Evolutionary conservation across 2,797 vertebrate genomes (phyloP).

Genomic region (Hylomyscus alleni): DNA sequence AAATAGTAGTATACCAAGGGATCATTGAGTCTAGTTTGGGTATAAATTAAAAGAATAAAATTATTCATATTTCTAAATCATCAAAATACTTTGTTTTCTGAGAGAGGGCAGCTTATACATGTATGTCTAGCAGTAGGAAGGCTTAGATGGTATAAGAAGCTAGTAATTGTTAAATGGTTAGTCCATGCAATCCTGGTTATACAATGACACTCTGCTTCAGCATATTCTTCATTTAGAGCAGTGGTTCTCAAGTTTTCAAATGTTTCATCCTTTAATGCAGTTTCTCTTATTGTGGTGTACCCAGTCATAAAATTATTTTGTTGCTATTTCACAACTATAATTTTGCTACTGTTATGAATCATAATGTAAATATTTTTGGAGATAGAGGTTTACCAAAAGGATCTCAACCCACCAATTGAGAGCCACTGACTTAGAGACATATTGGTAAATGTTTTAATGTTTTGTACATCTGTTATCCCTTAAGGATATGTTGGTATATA

Average conservation of each 20-base stretch:
- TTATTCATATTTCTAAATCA: conserved; percentile 51
- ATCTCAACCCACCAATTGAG: background rate
- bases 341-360: background rate
- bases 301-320: background rate
- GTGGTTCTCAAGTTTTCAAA: background rate
- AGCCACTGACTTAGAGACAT: background rate
- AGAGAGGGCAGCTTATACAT: background rate
- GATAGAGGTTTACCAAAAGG: background rate
- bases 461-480: background rate
- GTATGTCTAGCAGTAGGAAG: background rate
- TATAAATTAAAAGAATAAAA: conserved; percentile 41
- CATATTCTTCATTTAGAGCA: background rate
- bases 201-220: background rate
- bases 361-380: background rate
- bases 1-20: background rate
- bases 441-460: conserved; percentile 36
- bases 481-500: background rate
- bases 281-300: background rate
- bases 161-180: background rate
- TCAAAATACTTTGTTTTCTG: background rate
- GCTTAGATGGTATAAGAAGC: background rate
- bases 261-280: background rate
- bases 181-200: background rate
- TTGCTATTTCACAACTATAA: background rate
- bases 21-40: background rate